Evolutionary conservation across 2,888 invertebrate genomes (phyloP), one percentile per base, ranked within the genome.

Genomic region (Pheosia gnoma): DNA sequence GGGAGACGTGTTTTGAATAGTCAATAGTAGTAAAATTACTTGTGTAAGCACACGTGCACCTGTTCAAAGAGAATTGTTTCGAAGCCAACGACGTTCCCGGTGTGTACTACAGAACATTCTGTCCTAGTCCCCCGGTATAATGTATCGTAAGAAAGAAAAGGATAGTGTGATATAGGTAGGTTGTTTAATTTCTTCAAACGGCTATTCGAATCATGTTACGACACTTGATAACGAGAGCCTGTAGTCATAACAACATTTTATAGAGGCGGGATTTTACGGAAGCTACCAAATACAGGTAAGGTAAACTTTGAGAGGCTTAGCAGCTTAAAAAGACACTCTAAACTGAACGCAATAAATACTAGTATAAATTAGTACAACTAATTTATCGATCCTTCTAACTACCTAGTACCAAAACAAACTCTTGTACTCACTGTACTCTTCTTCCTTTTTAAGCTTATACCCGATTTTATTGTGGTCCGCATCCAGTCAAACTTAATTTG

Each of bases 41-140:
- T 90, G 82, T 82, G 75, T 75, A 81, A 85, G 80, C 86, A 85
- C 82, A 86, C 82, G 81, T 84, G 89, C 92, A 92, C 91, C 92
- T 92, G 90, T 88, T 84, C 85, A 90, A 91, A 90, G 88, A 86
- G 79, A 76, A 80, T 82, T 85, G 85, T 86, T 85, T 84, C 80
- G 76, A 82, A 79, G 61, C 66, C 75, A 59, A 66, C 78, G 76
- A 63, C 72, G 71, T 66, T 66, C 70, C 65, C 70, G 64, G 61
- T 68, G 67, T 75, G 71, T 70, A 68, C 74, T 75, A 72, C 68
- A 71, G 68, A 75, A 66, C 63, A 67, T 13, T 66, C 65, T 66
- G 60, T 43, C 67, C 67, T 68, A 13, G 61, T 59, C 73, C 45
- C 54, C 53, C 37, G 43, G 11, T 6, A 55, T 59, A 58, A 65